Evolutionary conservation across 2,888 invertebrate species (phyloP).

Genomic region (Epinotia brunnichana): DNA sequence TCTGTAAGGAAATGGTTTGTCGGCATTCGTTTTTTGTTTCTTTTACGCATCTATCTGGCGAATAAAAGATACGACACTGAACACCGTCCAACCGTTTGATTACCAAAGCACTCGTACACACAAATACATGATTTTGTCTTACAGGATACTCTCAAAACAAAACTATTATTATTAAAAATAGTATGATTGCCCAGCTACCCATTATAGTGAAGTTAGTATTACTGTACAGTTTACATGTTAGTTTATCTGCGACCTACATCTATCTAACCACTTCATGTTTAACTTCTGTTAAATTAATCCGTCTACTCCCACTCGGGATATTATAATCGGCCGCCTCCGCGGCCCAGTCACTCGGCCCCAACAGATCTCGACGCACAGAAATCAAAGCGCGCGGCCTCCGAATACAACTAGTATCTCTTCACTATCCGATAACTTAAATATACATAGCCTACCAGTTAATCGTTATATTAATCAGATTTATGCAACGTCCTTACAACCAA

Average conservation of each 20-base stretch:
- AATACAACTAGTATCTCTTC: constrained; percentile 65
- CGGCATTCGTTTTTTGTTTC: background rate
- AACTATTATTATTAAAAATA: constrained; percentile 77
- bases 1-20: background rate
- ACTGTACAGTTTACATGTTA: constrained; percentile 78
- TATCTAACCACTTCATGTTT: constrained; percentile 68
- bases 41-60: background rate
- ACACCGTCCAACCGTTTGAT: background rate
- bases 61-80: background rate
- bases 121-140: constrained; percentile 69
- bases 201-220: constrained; percentile 80
- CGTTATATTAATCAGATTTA: constrained; percentile 81
- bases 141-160: constrained; percentile 66
- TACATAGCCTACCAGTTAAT: constrained; percentile 72
- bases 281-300: constrained; percentile 56
- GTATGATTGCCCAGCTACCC: constrained; percentile 83
- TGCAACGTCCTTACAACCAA: constrained; percentile 79
- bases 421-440: constrained; percentile 72
- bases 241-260: constrained; percentile 71
- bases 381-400: constrained; percentile 56
- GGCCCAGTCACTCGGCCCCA: constrained; percentile 24
- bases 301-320: constrained; percentile 60
- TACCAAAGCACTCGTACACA: constrained; percentile 62
- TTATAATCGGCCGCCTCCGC: constrained; percentile 38
- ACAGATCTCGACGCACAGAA: constrained; percentile 56